Conservation (phyloP, 2,888 invertebrate genomes). For the Tenthredo notha region DNA sequence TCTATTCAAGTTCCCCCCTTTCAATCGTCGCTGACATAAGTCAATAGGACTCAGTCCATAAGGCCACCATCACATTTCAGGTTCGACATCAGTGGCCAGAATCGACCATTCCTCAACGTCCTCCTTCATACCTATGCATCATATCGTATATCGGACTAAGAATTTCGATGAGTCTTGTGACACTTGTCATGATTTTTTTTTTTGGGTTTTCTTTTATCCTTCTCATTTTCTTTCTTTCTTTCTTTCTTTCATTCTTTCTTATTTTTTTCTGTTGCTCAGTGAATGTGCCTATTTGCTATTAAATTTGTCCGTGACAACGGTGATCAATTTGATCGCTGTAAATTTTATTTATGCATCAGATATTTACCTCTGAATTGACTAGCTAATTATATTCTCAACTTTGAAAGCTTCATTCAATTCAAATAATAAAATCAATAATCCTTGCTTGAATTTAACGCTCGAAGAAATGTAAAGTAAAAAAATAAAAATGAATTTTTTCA, state of each 20-base stretch:
- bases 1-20: not conserved
- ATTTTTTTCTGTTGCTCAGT: not conserved
- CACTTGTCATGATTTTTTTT: not conserved
- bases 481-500: not conserved
- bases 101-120: constrained; percentile 4
- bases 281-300: not conserved
- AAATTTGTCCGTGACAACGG: not conserved
- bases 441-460: not conserved
- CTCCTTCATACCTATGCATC: not conserved
- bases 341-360: not conserved
- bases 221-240: not conserved
- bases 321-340: not conserved
- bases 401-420: not conserved
- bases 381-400: not conserved
- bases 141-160: not conserved
- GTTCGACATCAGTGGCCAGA: not conserved
- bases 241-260: not conserved
- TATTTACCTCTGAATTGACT: not conserved
- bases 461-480: not conserved
- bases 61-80: not conserved
- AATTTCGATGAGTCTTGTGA: not conserved
- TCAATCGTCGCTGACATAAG: not conserved
- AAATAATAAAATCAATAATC: not conserved
- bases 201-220: not conserved
- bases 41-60: not conserved